Evolutionary conservation across 1,140 invertebrate species (phyloP), one percentile per base, ranked within the genome.

Genomic region (Berghia stephanieae): DNA sequence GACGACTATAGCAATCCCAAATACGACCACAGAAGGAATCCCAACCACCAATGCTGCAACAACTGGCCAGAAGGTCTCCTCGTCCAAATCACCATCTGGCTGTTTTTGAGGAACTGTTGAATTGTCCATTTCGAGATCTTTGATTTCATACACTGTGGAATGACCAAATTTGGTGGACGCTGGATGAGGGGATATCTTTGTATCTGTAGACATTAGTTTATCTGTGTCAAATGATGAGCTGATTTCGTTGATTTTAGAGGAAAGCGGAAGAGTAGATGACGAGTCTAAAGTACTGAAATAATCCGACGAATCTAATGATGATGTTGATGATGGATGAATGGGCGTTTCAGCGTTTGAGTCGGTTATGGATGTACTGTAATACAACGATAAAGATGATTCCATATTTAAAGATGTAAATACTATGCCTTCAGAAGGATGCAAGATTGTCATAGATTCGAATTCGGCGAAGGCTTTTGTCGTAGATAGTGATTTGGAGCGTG

Each of bases 21-120:
- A 73, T 18, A 82, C 79, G 71, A 82, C 78, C 40, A 82, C 67
- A 8, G 78, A 73, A 13, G 79, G 79, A 36, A 82, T 78, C 16
- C 79, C 79, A 21, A 82, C 74, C 31, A 82, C 81, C n/a, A 82
- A 52, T 16, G 79, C 78, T 13, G 77, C 73, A 3, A 82, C 78
- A 21, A 79, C 69, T 13, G 79, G 79, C 79, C 79, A 80, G 67
- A 82, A 74, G 6, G 68, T 46, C 60, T 79, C 79, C n/a, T 72
- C 71, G 1, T 63, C 68, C 2, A 43, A 16, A 31, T 18, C 66
- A 34, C 27, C 66, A n/a, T 44, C 40, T 71, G 18, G 10, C 18
- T 63, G 8, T 8, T 70, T 6, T n/a, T 13, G n/a, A n/a, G 46
- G 13, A n/a, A 49, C 46, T 13, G 46, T 42, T 4, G 34, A 1